phyloP scores from a whole-genome alignment of 2,888 invertebrate genomes.

The Drosophila ustulata region DNA sequence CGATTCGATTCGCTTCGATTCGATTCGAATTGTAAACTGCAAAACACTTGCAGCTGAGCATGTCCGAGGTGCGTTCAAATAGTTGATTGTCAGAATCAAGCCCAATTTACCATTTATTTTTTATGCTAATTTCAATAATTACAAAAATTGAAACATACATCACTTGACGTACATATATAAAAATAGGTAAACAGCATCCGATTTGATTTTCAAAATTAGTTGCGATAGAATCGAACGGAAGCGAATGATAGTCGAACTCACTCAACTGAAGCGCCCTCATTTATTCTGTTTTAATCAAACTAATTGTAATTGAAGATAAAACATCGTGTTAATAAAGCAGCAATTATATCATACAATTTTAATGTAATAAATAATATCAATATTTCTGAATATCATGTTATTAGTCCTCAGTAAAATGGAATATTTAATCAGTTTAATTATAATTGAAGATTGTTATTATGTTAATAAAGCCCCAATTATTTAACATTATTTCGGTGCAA shows the following conservation, averaged over 20 bases:
- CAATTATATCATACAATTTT: neutral
- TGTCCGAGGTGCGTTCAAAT: slow-evolving; percentile 10
- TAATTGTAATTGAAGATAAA: neutral
- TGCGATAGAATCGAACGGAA: neutral
- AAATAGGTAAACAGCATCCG: too few species aligned
- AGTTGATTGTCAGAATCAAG: neutral
- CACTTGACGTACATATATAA: neutral
- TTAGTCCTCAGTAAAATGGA: too few species aligned
- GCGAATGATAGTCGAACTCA: neutral
- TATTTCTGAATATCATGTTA: neutral
- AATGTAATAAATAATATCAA: too few species aligned
- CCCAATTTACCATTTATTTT: neutral
- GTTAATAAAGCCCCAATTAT: too few species aligned
- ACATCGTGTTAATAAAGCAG: neutral
- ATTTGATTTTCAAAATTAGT: neutral
- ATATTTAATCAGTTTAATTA: too few species aligned
- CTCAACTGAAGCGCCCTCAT: neutral
- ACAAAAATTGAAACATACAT: neutral
- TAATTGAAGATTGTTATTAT: too few species aligned
- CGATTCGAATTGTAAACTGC: slow-evolving; percentile 17
- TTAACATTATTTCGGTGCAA: too few species aligned
- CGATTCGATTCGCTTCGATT: slow-evolving; percentile 11
- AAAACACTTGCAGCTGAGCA: slow-evolving; percentile 37
- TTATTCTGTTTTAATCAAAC: neutral
- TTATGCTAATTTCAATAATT: neutral